Evolutionary conservation across 2,888 invertebrate species (phyloP).

Genomic region (Oligia fasciuncula): DNA sequence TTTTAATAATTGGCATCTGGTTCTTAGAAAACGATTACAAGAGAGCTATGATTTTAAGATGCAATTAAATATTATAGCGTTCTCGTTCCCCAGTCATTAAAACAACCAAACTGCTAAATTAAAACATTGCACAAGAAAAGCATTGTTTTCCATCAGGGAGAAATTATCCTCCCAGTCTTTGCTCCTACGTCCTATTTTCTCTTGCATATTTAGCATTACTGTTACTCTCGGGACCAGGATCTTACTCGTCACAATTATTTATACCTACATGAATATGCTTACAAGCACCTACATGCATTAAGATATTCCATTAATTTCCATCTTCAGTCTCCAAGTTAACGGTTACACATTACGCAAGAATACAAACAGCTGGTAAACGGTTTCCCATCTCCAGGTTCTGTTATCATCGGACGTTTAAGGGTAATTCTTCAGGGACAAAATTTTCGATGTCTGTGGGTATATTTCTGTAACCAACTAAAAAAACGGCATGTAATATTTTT

Average conservation of each 20-base stretch:
- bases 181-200: constrained; percentile 41
- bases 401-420: constrained; percentile 43
- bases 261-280: constrained; percentile 58
- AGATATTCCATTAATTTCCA: constrained; percentile 60
- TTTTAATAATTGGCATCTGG: constrained; percentile 28
- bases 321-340: constrained; percentile 52
- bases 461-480: too few species aligned
- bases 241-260: constrained; percentile 57
- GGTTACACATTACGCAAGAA: constrained; percentile 54
- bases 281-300: constrained; percentile 50
- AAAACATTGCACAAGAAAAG: constrained; percentile 17
- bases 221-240: constrained; percentile 49
- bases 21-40: constrained; percentile 51
- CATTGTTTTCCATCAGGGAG: constrained; percentile 4
- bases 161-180: constrained; percentile 3
- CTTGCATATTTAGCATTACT: constrained; percentile 38
- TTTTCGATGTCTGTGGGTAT: too few species aligned
- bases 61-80: constrained; percentile 51
- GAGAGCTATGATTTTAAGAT: constrained; percentile 37
- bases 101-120: constrained; percentile 9
- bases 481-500: too few species aligned
- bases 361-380: constrained; percentile 59
- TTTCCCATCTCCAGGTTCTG: constrained; percentile 47
- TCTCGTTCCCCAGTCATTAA: constrained; percentile 31
- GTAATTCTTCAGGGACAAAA: too few species aligned